Evolutionary conservation across 2,888 invertebrate species (phyloP).

Genomic region (Sminthurides aquaticus): DNA sequence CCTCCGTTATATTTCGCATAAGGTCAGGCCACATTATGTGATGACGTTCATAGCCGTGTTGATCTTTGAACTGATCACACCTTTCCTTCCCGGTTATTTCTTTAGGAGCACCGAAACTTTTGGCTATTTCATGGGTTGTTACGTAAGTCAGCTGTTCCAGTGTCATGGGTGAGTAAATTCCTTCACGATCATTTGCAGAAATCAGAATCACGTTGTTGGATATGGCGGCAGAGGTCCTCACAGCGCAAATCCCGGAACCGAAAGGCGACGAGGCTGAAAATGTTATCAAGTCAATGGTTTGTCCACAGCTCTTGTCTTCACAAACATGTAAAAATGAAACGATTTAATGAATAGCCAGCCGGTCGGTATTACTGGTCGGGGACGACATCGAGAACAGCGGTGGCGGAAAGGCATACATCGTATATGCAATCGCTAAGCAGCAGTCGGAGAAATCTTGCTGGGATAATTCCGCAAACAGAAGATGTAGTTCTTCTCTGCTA

Average conservation of each 20-base stretch:
- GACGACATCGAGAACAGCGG: constrained; percentile 24
- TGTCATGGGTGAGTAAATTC: constrained; percentile 22
- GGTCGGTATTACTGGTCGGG: constrained; percentile 1
- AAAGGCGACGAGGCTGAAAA: background rate
- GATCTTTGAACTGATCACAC: constrained; percentile 37
- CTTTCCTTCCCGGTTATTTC: constrained; percentile 31
- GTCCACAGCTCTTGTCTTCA: background rate
- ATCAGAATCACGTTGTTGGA: constrained; percentile 38
- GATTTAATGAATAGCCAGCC: background rate
- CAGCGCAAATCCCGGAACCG: constrained; percentile 29
- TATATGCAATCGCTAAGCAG: constrained; percentile 39
- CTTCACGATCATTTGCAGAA: constrained; percentile 31
- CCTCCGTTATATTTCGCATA: constrained; percentile 27
- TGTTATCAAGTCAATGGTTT: background rate
- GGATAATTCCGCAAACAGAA: constrained; percentile 28
- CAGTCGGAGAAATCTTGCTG: constrained; percentile 35
- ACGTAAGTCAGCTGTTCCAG: constrained; percentile 32
- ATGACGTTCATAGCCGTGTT: constrained; percentile 22
- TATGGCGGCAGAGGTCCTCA: constrained; percentile 18
- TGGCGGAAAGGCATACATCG: constrained; percentile 37
- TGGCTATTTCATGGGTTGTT: constrained; percentile 31
- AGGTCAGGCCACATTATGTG: constrained; percentile 40
- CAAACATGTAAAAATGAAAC: background rate
- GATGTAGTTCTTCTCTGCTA: constrained; percentile 30
- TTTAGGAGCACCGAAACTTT: constrained; percentile 31